Conservation (phyloP, 1,140 invertebrate genomes). For the Drosophila kohkoa region DNA sequence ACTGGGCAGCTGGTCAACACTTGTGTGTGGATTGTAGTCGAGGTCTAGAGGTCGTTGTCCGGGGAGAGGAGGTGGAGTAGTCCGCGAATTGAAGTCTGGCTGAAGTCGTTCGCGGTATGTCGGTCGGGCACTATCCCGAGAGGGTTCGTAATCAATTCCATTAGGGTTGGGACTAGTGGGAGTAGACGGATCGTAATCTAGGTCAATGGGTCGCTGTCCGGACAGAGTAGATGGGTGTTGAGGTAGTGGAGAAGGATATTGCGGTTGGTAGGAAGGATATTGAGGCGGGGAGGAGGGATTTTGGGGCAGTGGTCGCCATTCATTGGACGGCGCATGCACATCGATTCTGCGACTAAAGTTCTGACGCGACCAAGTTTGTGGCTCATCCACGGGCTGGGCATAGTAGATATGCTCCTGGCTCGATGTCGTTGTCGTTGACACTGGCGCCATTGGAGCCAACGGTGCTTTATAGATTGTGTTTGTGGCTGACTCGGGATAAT, state of each 20-base stretch:
- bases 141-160: slow-evolving; percentile 5
- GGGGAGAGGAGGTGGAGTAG: neutral
- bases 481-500: slow-evolving; percentile 57
- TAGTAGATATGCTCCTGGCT: slow-evolving; percentile 46
- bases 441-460: slow-evolving; percentile 61
- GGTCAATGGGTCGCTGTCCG: slow-evolving; percentile 55
- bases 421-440: slow-evolving; percentile 14
- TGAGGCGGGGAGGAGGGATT: neutral
- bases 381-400: slow-evolving; percentile 59
- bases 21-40: slow-evolving; percentile 29
- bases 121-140: slow-evolving; percentile 2
- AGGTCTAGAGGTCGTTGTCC: slow-evolving; percentile 57
- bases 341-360: slow-evolving; percentile 57
- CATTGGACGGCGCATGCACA: slow-evolving; percentile 19
- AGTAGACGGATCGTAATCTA: slow-evolving; percentile 20
- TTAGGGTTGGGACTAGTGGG: slow-evolving; percentile 1
- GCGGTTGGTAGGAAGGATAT: neutral
- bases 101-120: neutral
- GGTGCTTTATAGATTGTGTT: slow-evolving; percentile 57
- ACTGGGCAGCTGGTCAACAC: slow-evolving; percentile 31
- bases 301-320: slow-evolving; percentile 33
- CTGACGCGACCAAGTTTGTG: slow-evolving; percentile 43
- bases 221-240: slow-evolving; percentile 19
- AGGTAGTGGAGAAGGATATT: neutral
- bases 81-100: neutral